phyloP scores from a whole-genome alignment of 2,888 invertebrate genomes.

The Noctua janthe region DNA sequence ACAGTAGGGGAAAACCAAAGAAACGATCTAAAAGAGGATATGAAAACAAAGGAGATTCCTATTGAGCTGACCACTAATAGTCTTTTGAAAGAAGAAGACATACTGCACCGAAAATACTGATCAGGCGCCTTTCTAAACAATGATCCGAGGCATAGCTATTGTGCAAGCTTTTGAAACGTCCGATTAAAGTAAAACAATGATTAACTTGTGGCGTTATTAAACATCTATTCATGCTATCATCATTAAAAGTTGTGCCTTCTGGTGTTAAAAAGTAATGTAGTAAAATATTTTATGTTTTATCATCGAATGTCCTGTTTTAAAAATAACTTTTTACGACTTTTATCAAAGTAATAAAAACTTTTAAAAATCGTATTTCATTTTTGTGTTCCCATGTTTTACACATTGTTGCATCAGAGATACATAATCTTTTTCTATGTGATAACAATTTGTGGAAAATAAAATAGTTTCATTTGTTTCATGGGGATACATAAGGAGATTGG shows the following conservation, averaged over 20 bases:
- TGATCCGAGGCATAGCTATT: background rate
- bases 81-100: background rate
- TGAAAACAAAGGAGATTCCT: background rate
- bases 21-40: background rate
- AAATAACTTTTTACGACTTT: constrained; percentile 34
- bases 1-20: too few relatives aligned
- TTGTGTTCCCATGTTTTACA: background rate
- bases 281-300: constrained; percentile 43
- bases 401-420: constrained; percentile 8
- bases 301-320: constrained; percentile 10
- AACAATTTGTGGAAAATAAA: background rate
- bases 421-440: background rate
- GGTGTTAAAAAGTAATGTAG: constrained; percentile 5
- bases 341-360: constrained; percentile 29
- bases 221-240: constrained; percentile 4
- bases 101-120: background rate
- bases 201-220: background rate
- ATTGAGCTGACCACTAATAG: background rate
- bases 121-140: background rate
- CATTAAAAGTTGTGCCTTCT: constrained; percentile 15
- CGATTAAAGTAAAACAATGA: background rate
- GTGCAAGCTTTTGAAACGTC: background rate
- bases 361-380: background rate
- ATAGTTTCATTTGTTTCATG: background rate
- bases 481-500: background rate